Base-by-base conservation (phyloP, 2,888 invertebrate genomes). In the Drosophila stalkeri region DNA sequence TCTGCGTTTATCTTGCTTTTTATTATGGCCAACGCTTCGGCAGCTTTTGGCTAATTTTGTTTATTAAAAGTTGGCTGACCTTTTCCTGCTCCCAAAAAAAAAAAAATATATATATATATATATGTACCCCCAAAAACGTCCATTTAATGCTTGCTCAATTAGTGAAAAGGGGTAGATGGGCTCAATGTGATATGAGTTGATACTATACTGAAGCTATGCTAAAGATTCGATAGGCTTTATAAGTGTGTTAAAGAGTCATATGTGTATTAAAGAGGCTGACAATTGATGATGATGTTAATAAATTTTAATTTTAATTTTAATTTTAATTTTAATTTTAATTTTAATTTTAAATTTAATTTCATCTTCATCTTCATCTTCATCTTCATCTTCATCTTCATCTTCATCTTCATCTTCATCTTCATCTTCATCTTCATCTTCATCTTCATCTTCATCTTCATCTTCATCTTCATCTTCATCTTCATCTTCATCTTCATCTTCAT, bases 1-100 rank as follows among this genome's bases (percentile, higher is more conserved):
- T 69, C 65, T 57, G 61, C 80, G 82, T 80, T 86, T 86, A 89
- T 85, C 84, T 86, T 57, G 80, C 71, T 81, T 84, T 85, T 86
- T 85, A 87, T 85, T 85, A 51, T 80, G 74, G 74, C 66, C 81
- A 76, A 72, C 61, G 62, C 69, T 84, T 80, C 54, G 72, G 71
- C 78, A 64, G 79, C 64, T 77, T 77, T 84, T 63, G 73, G 81
- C 77, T 88, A 88, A 86, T 86, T 86, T 86, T 86, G 90, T 86
- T 86, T 86, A 86, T 86, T 86, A 86, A 90, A 90, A 86, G 88
- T 89, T 86, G 68, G 75, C 79, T 87, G 90, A 85, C 84, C 82
- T 76, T 64, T 68, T 64, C 41, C 64, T 46, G 33, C 23, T 49
- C 43, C 49, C 62, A 41, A 64, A 43, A 49, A 33, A 63, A 27